phyloP scores from a whole-genome alignment of 2,113 vertebrate species.

The Marmota flaviventris region DNA sequence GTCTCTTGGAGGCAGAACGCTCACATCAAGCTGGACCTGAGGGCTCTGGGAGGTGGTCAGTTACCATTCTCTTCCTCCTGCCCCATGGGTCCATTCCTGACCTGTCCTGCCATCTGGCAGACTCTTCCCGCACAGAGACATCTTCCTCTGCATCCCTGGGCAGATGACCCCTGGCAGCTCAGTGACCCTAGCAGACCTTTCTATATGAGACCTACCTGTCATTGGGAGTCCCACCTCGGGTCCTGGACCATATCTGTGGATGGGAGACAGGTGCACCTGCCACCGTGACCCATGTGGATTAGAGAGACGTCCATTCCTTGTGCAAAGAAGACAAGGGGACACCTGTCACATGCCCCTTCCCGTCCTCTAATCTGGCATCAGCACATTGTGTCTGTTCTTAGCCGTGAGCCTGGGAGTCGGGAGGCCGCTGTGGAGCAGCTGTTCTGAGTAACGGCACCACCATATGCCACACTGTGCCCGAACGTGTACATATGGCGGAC shows the following conservation, averaged over 20 bases:
- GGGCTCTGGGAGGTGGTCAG: accelerated
- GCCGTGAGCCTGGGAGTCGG: not conserved
- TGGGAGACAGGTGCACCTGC: not conserved
- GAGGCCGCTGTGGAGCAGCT: accelerated
- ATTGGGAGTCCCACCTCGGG: not conserved
- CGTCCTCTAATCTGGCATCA: not conserved
- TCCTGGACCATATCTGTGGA: not conserved
- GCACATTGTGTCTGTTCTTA: accelerated
- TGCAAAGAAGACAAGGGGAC: not conserved
- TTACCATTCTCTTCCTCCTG: accelerated
- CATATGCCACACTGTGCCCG: accelerated
- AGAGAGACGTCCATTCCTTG: not conserved
- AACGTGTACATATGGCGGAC: accelerated
- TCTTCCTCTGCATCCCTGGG: accelerated
- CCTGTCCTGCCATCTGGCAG: accelerated
- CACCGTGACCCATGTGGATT: not conserved
- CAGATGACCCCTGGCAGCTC: accelerated
- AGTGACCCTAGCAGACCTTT: no score
- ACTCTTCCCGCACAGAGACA: not conserved
- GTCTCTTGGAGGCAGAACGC: no score
- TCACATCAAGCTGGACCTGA: accelerated
- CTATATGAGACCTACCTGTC: no score
- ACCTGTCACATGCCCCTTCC: accelerated
- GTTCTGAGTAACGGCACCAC: not conserved
- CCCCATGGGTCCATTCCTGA: no score